Evolutionary conservation across 2,888 invertebrate species (phyloP).

Genomic region (Troilus luridus): DNA sequence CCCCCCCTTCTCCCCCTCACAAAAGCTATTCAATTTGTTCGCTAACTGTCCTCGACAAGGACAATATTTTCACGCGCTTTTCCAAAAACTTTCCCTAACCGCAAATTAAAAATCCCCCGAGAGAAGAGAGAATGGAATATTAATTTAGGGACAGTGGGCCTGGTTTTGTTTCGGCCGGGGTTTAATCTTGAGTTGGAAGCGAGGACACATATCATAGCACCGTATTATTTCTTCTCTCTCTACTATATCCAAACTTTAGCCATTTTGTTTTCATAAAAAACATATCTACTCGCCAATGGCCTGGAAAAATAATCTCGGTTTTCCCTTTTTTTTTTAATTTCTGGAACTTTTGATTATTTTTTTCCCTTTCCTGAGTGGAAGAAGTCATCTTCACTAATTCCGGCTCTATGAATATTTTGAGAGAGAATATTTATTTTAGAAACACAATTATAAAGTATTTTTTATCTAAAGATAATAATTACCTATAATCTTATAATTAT

Average conservation of each 20-base stretch:
- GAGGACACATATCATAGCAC: background rate
- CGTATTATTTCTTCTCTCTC: background rate
- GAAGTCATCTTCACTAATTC: too few relatives aligned
- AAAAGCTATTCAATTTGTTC: constrained; percentile 50
- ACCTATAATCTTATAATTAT: too few relatives aligned
- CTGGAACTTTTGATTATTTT: too few relatives aligned
- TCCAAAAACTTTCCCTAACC: constrained; percentile 2
- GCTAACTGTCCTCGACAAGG: background rate
- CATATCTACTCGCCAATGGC: background rate
- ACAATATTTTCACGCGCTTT: constrained; percentile 46
- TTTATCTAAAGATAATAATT: too few relatives aligned
- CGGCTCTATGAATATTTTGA: too few relatives aligned
- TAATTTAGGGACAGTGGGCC: background rate
- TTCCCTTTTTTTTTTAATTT: background rate
- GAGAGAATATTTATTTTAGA: too few relatives aligned
- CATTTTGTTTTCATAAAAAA: background rate
- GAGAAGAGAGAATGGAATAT: background rate
- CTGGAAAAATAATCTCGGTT: background rate
- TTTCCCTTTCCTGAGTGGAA: too few relatives aligned
- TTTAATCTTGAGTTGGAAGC: constrained; percentile 24
- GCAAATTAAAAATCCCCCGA: constrained; percentile 22
- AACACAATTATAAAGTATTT: too few relatives aligned
- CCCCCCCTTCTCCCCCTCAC: background rate
- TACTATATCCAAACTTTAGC: background rate
- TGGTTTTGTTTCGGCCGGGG: background rate